phyloP scores from a whole-genome alignment of 2,888 invertebrate genomes.

The Sphaerophoria taeniata region DNA sequence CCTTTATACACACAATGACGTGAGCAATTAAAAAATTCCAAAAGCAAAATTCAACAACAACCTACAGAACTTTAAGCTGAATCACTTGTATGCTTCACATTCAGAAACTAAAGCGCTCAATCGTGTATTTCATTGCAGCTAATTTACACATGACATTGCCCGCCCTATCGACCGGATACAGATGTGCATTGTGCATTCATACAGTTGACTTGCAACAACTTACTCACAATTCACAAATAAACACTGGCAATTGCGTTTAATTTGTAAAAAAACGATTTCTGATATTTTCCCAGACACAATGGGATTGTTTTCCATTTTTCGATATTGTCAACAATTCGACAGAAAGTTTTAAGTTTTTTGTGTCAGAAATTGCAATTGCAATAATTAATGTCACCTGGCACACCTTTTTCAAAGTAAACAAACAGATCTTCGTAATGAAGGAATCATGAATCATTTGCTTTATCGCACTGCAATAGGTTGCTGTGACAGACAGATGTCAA shows the following conservation, averaged over 20 bases:
- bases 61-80: slow-evolving; percentile 19
- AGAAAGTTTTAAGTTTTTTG: slow-evolving; percentile 22
- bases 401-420: slow-evolving; percentile 14
- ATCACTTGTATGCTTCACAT: background rate
- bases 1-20: slow-evolving; percentile 11
- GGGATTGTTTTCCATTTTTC: background rate
- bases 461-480: slow-evolving; percentile 48
- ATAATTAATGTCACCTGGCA: slow-evolving; percentile 1
- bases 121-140: background rate
- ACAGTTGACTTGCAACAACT: slow-evolving; percentile 37
- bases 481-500: slow-evolving; percentile 65
- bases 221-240: slow-evolving; percentile 42
- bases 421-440: slow-evolving; percentile 37
- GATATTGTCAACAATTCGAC: slow-evolving; percentile 58
- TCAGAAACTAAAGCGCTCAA: background rate
- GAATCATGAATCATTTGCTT: slow-evolving; percentile 62
- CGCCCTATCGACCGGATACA: slow-evolving; percentile 62
- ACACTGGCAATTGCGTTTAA: slow-evolving; percentile 43
- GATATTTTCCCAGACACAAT: slow-evolving; percentile 42
- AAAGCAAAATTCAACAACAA: slow-evolving; percentile 12
- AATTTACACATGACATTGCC: slow-evolving; percentile 21
- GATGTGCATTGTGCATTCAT: slow-evolving; percentile 22
- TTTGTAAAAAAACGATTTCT: slow-evolving; percentile 16
- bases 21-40: slow-evolving; percentile 55
- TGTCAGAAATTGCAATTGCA: slow-evolving; percentile 35